Percentiles rank a stretch among this genome's conserved stretches.
Conservation (phyloP, 1,140 invertebrate species). For the Cylas formicarius region DNA sequence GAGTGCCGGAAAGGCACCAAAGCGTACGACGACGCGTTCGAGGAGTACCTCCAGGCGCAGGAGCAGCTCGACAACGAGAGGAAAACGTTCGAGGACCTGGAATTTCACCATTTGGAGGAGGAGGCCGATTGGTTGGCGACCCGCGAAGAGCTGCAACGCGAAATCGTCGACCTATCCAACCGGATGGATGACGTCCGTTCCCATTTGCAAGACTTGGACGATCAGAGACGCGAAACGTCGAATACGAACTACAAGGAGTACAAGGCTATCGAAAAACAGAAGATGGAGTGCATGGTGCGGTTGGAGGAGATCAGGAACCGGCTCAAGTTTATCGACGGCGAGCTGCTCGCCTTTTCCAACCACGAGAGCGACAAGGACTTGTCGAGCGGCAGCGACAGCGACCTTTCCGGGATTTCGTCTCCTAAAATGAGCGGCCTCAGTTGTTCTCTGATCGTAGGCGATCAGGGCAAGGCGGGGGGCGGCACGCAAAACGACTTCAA, state of each 20-base stretch:
- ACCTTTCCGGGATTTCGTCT: conserved; percentile 26
- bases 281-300: conserved; percentile 32
- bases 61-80: conserved; percentile 64
- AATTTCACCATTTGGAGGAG: conserved; percentile 89
- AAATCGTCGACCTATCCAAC: conserved; percentile 59
- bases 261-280: conserved; percentile 34
- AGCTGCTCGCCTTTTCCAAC: conserved; percentile 28
- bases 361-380: conserved; percentile 39
- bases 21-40: conserved; percentile 42
- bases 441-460: conserved; percentile 35
- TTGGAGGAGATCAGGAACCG: conserved; percentile 32
- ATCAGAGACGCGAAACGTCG: conserved; percentile 47
- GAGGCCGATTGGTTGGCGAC: conserved; percentile 75
- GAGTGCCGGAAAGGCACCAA: too few relatives aligned
- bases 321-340: conserved; percentile 32
- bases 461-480: conserved; percentile 24
- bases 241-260: conserved; percentile 35
- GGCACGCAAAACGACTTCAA: conserved; percentile 33
- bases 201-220: conserved; percentile 58
- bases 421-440: conserved; percentile 33
- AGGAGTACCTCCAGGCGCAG: conserved; percentile 56
- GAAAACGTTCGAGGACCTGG: conserved; percentile 84
- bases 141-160: conserved; percentile 73
- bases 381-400: conserved; percentile 38
- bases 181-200: conserved; percentile 57